Evolutionary conservation across 2,888 invertebrate species (phyloP).

Genomic region (Tricholauxania praeusta): DNA sequence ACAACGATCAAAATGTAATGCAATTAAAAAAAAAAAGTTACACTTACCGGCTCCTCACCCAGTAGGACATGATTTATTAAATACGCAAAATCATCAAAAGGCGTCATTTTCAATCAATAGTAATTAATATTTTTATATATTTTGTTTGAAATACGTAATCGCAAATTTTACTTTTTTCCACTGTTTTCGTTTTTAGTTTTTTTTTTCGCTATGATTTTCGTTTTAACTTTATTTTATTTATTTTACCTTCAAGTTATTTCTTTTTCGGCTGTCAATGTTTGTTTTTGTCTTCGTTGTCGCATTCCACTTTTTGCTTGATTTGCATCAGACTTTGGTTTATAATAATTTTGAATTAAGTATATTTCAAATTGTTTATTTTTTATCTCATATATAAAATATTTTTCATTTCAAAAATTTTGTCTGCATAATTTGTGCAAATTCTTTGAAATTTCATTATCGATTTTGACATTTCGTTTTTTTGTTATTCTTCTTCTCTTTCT

Average conservation of each 20-base stretch:
- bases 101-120: slow-evolving; percentile 67
- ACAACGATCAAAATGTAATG: neutral
- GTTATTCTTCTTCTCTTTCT: neutral
- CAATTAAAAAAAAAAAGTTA: neutral
- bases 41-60: slow-evolving; percentile 74
- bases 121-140: neutral
- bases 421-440: neutral
- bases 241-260: neutral
- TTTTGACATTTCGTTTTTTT: slow-evolving; percentile 26
- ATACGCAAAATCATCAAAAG: slow-evolving; percentile 74
- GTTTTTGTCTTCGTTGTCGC: neutral
- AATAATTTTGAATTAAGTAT: neutral
- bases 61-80: slow-evolving; percentile 72
- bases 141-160: too few relatives aligned
- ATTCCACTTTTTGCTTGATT: too few relatives aligned
- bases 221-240: neutral
- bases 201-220: neutral
- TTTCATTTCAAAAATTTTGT: neutral
- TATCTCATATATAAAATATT: neutral
- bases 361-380: neutral
- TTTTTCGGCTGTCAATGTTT: slow-evolving; percentile 1
- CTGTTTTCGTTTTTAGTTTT: slow-evolving; percentile 15
- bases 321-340: neutral
- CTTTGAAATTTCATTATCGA: slow-evolving; percentile 10
- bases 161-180: slow-evolving; percentile 15